Conservation (phyloP, 2,113 vertebrate species). For the human (Homo sapiens) region GRCh38 chr5:149363501-149364000, state of each 20-base stretch:
- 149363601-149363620: not conserved
- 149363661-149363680: not conserved
- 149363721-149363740: not conserved
- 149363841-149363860: not conserved
- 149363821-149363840: not conserved
- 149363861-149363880: not conserved
- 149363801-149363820: not conserved
- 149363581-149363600: not conserved
- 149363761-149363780: not conserved
- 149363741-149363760: not conserved
- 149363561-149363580: not conserved
- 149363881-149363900: not conserved
- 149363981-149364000: not conserved
- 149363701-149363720: not conserved
- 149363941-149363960: not conserved
- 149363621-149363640: not conserved
- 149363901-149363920: not conserved
- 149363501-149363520: not conserved
- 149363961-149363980: not conserved
- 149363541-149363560: not conserved
- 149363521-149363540: not conserved
- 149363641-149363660: not conserved
- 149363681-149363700: not conserved
- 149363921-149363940: not conserved
- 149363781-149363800: not conserved